Evolutionary conservation across 2,797 vertebrate species (phyloP).

Genomic region (Tolypeutes matacus): DNA sequence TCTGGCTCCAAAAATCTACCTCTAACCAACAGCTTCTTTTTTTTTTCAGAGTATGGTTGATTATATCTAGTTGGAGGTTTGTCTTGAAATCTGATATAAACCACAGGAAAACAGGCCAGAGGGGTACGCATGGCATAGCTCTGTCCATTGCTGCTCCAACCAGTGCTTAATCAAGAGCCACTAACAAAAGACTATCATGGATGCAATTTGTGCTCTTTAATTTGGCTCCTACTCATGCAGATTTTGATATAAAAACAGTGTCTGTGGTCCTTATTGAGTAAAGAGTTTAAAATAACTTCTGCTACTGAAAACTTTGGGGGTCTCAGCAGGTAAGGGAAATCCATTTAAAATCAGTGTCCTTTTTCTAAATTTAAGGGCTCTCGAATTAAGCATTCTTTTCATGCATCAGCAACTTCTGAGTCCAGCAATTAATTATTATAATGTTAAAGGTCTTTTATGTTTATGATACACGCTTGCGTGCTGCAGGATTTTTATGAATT

Average conservation of each 20-base stretch:
- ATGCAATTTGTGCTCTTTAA: not conserved
- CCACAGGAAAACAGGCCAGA: not conserved
- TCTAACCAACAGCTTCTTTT: not conserved
- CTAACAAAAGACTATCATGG: not conserved
- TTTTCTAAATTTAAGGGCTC: conserved; percentile 59
- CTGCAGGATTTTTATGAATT: conserved; percentile 71
- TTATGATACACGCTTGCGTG: conserved; percentile 64
- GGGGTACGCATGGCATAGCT: not conserved
- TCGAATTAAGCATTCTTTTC: conserved; percentile 70
- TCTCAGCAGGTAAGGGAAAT: conserved; percentile 51
- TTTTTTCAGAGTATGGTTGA: not conserved
- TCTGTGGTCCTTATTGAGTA: not conserved
- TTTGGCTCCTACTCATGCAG: not conserved
- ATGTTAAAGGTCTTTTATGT: conserved; percentile 81
- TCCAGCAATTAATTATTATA: conserved; percentile 78
- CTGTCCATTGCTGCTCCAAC: not conserved
- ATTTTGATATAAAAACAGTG: conserved; percentile 37
- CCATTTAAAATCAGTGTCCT: conserved; percentile 57
- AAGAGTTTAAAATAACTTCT: conserved; percentile 56
- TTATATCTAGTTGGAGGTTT: not conserved
- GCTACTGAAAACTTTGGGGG: conserved; percentile 53
- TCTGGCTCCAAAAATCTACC: not conserved
- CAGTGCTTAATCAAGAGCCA: not conserved
- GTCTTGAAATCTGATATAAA: not conserved
- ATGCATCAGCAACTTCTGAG: conserved; percentile 68